Percentiles rank a stretch among this genome's conserved stretches.
Evolutionary conservation across 1,140 invertebrate species (phyloP).

Genomic region (Periplaneta americana): DNA sequence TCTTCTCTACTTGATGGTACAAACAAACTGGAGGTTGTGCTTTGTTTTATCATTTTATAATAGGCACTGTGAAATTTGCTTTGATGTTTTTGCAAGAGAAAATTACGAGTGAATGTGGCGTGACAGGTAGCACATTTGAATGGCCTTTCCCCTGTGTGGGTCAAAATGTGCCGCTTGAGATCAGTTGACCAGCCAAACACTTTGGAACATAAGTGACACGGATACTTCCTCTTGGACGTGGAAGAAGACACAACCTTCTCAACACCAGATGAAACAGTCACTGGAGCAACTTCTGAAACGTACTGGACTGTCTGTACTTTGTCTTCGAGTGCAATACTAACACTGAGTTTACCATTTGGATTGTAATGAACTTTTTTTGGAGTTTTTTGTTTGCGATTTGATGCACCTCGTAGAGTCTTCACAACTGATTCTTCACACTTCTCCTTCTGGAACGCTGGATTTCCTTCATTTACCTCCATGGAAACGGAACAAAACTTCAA

Average conservation of each 20-base stretch:
- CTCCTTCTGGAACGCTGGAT: neutral
- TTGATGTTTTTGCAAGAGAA: constrained; percentile 36
- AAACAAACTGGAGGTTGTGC: neutral
- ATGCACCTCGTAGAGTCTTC: neutral
- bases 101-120: constrained; percentile 33
- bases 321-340: no score
- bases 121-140: constrained; percentile 26
- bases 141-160: constrained; percentile 29
- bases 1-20: neutral
- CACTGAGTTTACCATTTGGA: neutral
- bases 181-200: constrained; percentile 36
- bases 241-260: neutral
- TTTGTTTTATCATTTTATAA: neutral
- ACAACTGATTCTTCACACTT: neutral
- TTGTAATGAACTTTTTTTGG: constrained; percentile 21
- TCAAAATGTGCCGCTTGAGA: constrained; percentile 31
- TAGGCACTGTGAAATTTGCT: constrained; percentile 1
- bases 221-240: constrained; percentile 26
- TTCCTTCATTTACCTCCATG: constrained; percentile 24
- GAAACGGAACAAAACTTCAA: constrained; percentile 29
- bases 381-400: constrained; percentile 20
- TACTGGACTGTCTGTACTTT: neutral
- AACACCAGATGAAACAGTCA: neutral
- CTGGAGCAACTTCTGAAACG: neutral
- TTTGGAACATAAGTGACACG: constrained; percentile 31